Evolutionary conservation across 2,113 vertebrate genomes (phyloP).

Genomic region (Zootoca vivipara): DNA sequence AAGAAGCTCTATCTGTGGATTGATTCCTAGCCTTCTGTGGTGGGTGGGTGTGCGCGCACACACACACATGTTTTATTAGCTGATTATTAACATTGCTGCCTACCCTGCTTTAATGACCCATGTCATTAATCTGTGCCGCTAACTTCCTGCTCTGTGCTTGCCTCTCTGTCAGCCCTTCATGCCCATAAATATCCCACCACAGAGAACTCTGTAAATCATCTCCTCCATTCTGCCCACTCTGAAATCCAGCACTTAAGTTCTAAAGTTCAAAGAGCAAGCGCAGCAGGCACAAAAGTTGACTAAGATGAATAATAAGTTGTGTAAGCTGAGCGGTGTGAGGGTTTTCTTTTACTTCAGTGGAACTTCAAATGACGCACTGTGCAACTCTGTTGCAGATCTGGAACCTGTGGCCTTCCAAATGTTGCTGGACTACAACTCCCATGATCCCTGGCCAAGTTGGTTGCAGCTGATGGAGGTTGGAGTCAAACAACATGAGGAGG

Average conservation of each 20-base stretch:
- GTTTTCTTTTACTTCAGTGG: not conserved
- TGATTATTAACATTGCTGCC: not conserved
- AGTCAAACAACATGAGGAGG: not conserved
- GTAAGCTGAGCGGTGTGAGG: no score
- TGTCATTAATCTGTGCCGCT: constrained; percentile 6
- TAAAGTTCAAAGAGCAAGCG: constrained; percentile 1
- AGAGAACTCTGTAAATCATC: not conserved
- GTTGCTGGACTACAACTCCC: no score
- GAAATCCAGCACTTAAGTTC: not conserved
- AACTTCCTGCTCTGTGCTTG: not conserved
- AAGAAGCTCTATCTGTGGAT: not conserved
- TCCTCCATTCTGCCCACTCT: no score
- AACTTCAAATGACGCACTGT: not conserved
- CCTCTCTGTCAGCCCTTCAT: not conserved
- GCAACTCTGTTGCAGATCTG: not conserved
- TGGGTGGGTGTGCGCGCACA: not conserved
- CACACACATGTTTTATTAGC: not conserved
- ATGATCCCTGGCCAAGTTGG: no score
- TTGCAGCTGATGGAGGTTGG: not conserved
- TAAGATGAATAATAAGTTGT: no score
- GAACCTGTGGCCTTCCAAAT: no score
- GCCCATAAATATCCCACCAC: not conserved
- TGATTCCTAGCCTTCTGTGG: not conserved
- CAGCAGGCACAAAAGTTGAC: not conserved
- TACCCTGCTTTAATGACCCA: constrained; percentile 20